A percentile compares a stretch with the other conserved stretches of the same genome.
phyloP scores from a whole-genome alignment of 2,113 vertebrate genomes.

The Oryzias melastigma region DNA sequence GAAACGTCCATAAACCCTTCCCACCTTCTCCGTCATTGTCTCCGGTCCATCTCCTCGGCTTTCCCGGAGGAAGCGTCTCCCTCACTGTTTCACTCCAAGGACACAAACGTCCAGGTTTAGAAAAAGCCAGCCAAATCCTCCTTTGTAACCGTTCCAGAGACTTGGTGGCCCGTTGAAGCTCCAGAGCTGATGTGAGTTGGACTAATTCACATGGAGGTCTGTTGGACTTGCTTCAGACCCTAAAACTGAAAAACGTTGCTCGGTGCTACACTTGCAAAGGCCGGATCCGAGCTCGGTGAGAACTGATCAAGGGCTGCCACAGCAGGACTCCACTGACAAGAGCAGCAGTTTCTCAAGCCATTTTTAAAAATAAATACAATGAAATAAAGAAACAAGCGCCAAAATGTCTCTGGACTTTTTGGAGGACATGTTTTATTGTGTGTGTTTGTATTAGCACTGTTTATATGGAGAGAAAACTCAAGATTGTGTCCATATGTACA shows the following conservation, averaged over 20 bases:
- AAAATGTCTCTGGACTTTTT: constrained; percentile 69
- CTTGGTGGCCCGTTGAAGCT: constrained; percentile 23
- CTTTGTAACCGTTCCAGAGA: constrained; percentile 19
- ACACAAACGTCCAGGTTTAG: constrained; percentile 6
- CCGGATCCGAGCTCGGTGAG: not conserved
- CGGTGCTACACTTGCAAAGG: constrained; percentile 15
- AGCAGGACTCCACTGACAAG: constrained; percentile 46
- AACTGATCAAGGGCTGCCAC: constrained; percentile 50
- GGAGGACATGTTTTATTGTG: constrained; percentile 62
- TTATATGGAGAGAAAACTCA: constrained; percentile 62
- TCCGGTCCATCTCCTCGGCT: constrained; percentile 28
- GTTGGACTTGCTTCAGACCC: constrained; percentile 56
- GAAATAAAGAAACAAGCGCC: constrained; percentile 54
- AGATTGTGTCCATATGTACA: constrained; percentile 68
- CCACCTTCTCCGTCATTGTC: constrained; percentile 13
- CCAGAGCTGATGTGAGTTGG: constrained; percentile 25
- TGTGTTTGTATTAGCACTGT: constrained; percentile 69
- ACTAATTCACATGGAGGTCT: constrained; percentile 65
- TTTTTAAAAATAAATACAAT: constrained; percentile 54
- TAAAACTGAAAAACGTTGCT: constrained; percentile 24
- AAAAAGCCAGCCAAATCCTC: constrained; percentile 22
- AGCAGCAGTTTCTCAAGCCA: constrained; percentile 66
- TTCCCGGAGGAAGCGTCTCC: constrained; percentile 22
- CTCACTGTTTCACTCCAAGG: constrained; percentile 46
- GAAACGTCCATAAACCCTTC: constrained; percentile 16